Evolutionary conservation across 2,888 invertebrate species (phyloP).

Genomic region (Aphodius sticticus): DNA sequence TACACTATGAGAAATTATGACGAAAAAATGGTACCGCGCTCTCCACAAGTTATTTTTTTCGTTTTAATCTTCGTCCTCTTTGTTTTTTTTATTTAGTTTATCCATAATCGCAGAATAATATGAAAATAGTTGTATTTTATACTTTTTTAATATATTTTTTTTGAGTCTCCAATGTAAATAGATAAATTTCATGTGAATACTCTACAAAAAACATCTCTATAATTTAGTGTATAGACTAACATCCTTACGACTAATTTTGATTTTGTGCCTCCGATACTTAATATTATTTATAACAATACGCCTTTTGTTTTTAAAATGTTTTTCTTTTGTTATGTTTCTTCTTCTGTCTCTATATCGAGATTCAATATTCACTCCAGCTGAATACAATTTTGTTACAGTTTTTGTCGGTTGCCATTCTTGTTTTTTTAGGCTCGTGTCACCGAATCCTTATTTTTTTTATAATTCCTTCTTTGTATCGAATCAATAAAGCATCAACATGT

Average conservation of each 20-base stretch:
- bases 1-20: constrained; percentile 46
- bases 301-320: constrained; percentile 23
- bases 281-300: constrained; percentile 38
- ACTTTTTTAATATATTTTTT: constrained; percentile 48
- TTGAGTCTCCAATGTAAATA: constrained; percentile 58
- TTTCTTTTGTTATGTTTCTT: background rate
- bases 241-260: constrained; percentile 57
- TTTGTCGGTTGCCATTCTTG: background rate
- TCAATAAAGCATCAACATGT: background rate
- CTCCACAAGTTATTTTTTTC: constrained; percentile 35
- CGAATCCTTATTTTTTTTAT: constrained; percentile 15
- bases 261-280: constrained; percentile 57
- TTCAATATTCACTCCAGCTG: background rate
- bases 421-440: constrained; percentile 8
- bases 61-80: constrained; percentile 50
- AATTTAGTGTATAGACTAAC: constrained; percentile 56
- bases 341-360: background rate
- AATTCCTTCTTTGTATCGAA: constrained; percentile 11
- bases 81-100: constrained; percentile 40
- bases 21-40: constrained; percentile 11
- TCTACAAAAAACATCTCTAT: constrained; percentile 55
- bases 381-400: background rate
- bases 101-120: constrained; percentile 56
- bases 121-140: constrained; percentile 55
- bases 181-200: constrained; percentile 57